Percentiles rank a stretch among this genome's conserved stretches.
phyloP scores from a whole-genome alignment of 2,797 vertebrate genomes.

The Fistularia tabacaria region DNA sequence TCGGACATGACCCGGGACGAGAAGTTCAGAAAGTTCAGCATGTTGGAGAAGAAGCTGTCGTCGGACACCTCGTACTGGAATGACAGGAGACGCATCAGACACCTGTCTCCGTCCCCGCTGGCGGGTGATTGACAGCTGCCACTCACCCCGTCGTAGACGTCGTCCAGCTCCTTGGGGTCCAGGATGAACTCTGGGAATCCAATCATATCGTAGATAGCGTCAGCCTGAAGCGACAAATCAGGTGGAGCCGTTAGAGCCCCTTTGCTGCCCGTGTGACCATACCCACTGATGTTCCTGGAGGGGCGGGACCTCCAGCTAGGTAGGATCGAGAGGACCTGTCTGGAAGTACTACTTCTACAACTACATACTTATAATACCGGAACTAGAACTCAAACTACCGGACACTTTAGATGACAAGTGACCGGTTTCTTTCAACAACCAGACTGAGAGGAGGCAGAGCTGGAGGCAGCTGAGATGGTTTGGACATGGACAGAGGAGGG shows the following conservation, averaged over 20 bases:
- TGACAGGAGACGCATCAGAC: background rate
- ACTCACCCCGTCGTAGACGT: slow-evolving; percentile 94
- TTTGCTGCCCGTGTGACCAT: background rate
- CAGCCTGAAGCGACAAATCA: slow-evolving; percentile 75
- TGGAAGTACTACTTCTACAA: too few relatives aligned
- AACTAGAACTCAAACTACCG: too few relatives aligned
- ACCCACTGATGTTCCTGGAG: too few relatives aligned
- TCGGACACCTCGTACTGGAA: slow-evolving; percentile 91
- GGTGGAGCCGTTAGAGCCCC: background rate
- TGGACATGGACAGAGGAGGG: too few relatives aligned
- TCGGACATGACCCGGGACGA: slow-evolving; percentile 95
- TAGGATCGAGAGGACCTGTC: too few relatives aligned
- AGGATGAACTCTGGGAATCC: slow-evolving; percentile 97
- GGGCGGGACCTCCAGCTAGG: background rate
- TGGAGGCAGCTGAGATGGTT: too few relatives aligned
- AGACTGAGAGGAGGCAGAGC: too few relatives aligned
- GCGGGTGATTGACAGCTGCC: background rate
- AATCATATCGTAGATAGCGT: slow-evolving; percentile 97
- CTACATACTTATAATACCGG: too few relatives aligned
- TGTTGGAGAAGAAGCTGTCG: slow-evolving; percentile 97
- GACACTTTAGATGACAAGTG: too few relatives aligned
- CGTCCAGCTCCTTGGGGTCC: slow-evolving; percentile 92
- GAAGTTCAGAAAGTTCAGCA: slow-evolving; percentile 98
- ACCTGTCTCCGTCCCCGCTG: background rate
- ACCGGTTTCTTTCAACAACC: too few relatives aligned